Evolutionary conservation across 53 echinoderm and acorn worm genomes (phyloP).

Genomic region (Patiria pectinifera): DNA sequence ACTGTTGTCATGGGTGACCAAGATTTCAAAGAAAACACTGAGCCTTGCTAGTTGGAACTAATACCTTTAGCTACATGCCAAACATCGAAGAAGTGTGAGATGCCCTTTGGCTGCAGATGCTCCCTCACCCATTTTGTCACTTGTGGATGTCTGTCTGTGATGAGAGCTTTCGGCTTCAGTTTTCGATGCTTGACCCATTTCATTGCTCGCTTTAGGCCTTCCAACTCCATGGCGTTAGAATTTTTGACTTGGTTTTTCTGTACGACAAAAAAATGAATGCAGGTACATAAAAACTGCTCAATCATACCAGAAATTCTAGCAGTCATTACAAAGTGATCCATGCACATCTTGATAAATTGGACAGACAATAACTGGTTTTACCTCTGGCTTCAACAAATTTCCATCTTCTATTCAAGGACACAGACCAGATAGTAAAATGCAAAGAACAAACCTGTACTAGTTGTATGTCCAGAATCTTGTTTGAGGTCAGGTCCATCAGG

Average conservation of each 20-base stretch:
- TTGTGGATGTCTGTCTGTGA: slow-evolving; percentile 17
- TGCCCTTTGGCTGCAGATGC: background rate
- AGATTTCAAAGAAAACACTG: too few species aligned
- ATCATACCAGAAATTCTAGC: background rate
- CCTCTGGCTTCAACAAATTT: too few species aligned
- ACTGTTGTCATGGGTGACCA: too few species aligned
- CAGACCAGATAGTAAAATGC: too few species aligned
- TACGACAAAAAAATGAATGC: too few species aligned
- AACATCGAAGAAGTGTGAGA: slow-evolving; percentile 30
- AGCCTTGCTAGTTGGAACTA: too few species aligned
- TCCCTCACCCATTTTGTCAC: slow-evolving; percentile 38
- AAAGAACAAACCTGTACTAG: background rate
- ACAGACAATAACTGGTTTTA: too few species aligned
- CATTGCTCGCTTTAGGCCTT: slow-evolving; percentile 40
- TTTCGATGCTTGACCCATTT: background rate
- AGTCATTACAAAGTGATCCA: too few species aligned
- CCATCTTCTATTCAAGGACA: too few species aligned
- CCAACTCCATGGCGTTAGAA: slow-evolving; percentile 51
- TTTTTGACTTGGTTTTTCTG: too few species aligned
- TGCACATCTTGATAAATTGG: too few species aligned
- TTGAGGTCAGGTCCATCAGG: background rate
- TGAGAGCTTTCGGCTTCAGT: background rate
- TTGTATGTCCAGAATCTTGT: slow-evolving; percentile 48
- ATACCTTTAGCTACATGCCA: slow-evolving; percentile 50
- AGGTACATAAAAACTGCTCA: background rate